Conservation (phyloP, 1,140 invertebrate genomes). For the Heliconius congener region DNA sequence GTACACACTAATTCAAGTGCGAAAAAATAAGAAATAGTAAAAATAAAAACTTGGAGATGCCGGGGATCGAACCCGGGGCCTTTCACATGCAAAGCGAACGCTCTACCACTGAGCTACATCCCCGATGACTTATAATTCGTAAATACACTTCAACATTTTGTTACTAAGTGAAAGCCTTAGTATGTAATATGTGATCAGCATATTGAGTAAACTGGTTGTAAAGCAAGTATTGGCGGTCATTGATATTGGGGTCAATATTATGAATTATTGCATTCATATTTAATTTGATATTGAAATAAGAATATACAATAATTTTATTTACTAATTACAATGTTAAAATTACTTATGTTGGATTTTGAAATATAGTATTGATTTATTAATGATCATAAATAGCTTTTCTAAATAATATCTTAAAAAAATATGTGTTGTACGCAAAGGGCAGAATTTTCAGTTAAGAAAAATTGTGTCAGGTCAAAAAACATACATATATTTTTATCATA, state of each 20-base stretch:
- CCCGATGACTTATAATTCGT: slow-evolving; percentile 40
- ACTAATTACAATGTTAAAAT: too few species aligned
- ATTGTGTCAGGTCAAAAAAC: too few species aligned
- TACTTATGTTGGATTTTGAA: too few species aligned
- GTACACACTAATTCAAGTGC: neutral
- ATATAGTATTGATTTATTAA: too few species aligned
- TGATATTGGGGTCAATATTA: neutral
- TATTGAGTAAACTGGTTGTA: neutral
- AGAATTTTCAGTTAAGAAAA: too few species aligned
- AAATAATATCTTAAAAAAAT: too few species aligned
- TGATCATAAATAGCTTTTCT: too few species aligned
- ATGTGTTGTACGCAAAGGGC: too few species aligned
- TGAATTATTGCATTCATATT: neutral
- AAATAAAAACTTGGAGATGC: slow-evolving; percentile 44
- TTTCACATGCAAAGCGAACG: slow-evolving; percentile 81
- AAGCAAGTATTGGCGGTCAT: neutral
- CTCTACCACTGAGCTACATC: slow-evolving; percentile 89
- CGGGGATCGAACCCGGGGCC: slow-evolving; percentile 53
- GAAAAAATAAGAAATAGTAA: neutral
- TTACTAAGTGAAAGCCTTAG: slow-evolving; percentile 14
- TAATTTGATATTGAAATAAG: neutral
- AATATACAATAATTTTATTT: too few species aligned
- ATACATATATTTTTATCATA: too few species aligned
- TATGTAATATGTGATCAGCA: slow-evolving; percentile 7
- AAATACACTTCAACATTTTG: slow-evolving; percentile 68